Evolutionary conservation across 2,797 vertebrate species (phyloP).

Genomic region (Hafferia zeledoni): DNA sequence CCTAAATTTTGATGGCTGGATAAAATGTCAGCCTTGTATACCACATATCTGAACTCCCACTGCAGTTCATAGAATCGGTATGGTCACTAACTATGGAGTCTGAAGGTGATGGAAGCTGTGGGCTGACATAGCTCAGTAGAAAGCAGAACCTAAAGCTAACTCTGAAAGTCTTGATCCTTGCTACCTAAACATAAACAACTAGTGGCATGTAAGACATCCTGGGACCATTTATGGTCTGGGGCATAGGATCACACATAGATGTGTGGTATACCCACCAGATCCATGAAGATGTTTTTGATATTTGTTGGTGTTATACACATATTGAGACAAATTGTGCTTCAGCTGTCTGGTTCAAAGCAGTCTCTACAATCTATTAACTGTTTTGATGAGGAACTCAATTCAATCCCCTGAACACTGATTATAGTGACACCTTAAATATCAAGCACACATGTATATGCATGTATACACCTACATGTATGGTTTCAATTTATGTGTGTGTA

Average conservation of each 20-base stretch:
- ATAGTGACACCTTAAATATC: neutral
- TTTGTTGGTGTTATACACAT: neutral
- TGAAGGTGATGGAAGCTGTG: neutral
- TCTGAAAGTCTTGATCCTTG: neutral
- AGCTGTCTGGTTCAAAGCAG: neutral
- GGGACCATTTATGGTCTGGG: neutral
- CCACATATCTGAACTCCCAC: neutral
- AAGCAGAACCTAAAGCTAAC: neutral
- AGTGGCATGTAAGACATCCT: neutral
- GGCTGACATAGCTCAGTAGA: neutral
- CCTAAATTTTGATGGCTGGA: neutral
- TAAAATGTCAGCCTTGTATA: neutral
- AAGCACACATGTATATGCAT: neutral
- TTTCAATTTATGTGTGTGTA: neutral
- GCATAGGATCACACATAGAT: neutral
- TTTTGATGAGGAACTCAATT: neutral
- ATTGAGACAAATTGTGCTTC: neutral
- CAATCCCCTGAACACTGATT: neutral
- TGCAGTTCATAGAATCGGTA: fast-evolving
- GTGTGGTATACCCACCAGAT: neutral
- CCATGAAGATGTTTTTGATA: neutral
- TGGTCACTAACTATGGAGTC: neutral
- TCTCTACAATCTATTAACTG: neutral
- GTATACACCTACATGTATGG: fast-evolving
- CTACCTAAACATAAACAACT: neutral